A percentile compares a stretch with the other conserved stretches of the same genome.
Evolutionary conservation across 2,113 vertebrate genomes (phyloP).

Genomic region (Callorhinus ursinus): DNA sequence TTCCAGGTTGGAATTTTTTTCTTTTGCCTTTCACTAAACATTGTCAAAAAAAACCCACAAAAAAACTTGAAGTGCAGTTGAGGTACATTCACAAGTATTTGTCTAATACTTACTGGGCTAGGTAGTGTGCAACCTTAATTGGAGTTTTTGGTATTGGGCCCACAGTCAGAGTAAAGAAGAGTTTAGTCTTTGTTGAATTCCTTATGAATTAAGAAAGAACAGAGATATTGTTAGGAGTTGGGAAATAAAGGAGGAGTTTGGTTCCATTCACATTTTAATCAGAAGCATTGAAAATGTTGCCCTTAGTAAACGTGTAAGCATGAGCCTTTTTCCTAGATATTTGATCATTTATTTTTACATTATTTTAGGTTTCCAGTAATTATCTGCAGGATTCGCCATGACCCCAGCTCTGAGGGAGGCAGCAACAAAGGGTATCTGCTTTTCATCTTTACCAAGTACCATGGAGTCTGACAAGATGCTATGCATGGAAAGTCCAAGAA

Average conservation of each 20-base stretch:
- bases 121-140: background rate
- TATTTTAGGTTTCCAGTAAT: constrained; percentile 87
- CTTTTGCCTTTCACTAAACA: background rate
- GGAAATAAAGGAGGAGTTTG: background rate
- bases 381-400: constrained; percentile 88
- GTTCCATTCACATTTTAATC: constrained; percentile 50
- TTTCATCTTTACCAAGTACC: constrained; percentile 88
- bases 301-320: constrained; percentile 31
- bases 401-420: constrained; percentile 93
- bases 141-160: background rate
- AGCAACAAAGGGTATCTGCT: constrained; percentile 90
- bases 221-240: background rate
- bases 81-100: background rate
- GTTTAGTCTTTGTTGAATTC: constrained; percentile 13
- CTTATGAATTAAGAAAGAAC: background rate
- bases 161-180: background rate
- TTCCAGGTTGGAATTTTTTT: background rate
- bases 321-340: constrained; percentile 72
- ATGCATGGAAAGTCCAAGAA: constrained; percentile 85
- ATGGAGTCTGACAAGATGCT: constrained; percentile 88
- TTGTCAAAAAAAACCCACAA: background rate
- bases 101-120: background rate
- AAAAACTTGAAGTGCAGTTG: background rate
- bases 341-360: constrained; percentile 83
- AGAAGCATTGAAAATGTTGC: constrained; percentile 52